Evolutionary conservation across 1,140 invertebrate species (phyloP), one percentile per base, ranked within the genome.

Genomic region (Drosophila lacertosa): DNA sequence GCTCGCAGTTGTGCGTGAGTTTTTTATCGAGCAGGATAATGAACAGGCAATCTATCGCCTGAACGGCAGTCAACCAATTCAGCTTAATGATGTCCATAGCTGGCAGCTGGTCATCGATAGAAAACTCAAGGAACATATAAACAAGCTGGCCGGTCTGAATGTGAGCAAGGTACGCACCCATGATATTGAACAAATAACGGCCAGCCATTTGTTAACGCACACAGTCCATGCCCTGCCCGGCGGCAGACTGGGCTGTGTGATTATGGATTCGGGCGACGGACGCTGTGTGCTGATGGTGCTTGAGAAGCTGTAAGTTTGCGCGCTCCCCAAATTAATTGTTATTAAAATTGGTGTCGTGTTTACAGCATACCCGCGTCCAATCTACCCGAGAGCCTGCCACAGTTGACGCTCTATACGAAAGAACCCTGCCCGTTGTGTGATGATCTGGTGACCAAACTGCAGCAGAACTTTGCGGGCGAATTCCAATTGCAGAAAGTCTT

Each of bases 181-280:
- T 97, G 79, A 99, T 94, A 98, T 98, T 9, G 97, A 99, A 91
- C 96, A 98, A 66, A 99, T 99, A 97, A 99, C 98, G 6, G 98
- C 98, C 24, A 96, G 97, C n/a, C 93, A 99, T 73, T 94, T 99
- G 67, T 94, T 98, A 6, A 95, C 95, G 15, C 98, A 99, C 92
- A 93, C 99, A 65, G 96, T 95, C 7, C 97, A 99, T 92, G 93
- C 95, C 40, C 92, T 99, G 4, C 96, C 98, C 83, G 92, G 95
- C 29, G 98, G 98, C 3, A 93, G 99, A 91, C 96, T 96, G 75
- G 99, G 98, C 55, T 94, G 98, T 48, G 98, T 97, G 0, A 40
- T 75, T 0, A 66, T 81, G 42, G 50, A 63, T 6, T 37, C 24
- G 0, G 10, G n/a, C 2, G 53, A 72, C 4, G 74, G 72, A 0